Conservation (phyloP, 2,113 vertebrate species). For the Chaetodon trifascialis region DNA sequence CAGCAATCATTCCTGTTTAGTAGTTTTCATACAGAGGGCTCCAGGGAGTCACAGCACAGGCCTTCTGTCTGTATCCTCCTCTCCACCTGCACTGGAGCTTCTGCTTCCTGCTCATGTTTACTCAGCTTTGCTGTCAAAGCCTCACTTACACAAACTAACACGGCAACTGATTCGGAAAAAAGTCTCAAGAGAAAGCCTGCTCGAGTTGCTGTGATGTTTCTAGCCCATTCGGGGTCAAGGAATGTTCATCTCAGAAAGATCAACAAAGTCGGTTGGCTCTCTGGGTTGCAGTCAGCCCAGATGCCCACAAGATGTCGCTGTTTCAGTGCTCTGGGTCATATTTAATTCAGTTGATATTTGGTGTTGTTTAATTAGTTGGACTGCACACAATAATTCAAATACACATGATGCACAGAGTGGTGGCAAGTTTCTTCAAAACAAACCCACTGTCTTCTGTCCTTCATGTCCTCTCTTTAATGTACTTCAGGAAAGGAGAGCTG, state of each 20-base stretch:
- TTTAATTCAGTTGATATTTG: conserved; percentile 12
- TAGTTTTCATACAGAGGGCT: conserved; percentile 54
- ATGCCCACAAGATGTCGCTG: conserved; percentile 74
- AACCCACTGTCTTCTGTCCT: conserved; percentile 10
- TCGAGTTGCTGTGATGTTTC: conserved; percentile 60
- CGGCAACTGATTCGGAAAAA: conserved; percentile 38
- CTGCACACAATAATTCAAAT: conserved; percentile 1
- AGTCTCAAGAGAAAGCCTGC: conserved; percentile 38
- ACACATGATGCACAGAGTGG: conserved; percentile 1
- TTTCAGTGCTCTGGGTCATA: conserved; percentile 41
- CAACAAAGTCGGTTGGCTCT: conserved; percentile 31
- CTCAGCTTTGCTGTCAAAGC: conserved; percentile 77
- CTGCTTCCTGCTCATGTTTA: conserved; percentile 83
- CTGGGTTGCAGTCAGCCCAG: conserved; percentile 18
- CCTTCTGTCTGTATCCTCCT: conserved; percentile 64
- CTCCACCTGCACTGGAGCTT: conserved; percentile 73
- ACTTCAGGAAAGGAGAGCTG: conserved; percentile 8
- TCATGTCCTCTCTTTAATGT: conserved; percentile 32
- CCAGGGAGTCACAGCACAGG: conserved; percentile 49
- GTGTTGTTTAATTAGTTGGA: no score
- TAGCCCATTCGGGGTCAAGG: conserved; percentile 33
- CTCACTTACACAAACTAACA: conserved; percentile 58
- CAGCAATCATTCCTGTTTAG: conserved; percentile 79
- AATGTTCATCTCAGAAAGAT: conserved; percentile 40
- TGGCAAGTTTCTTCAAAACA: conserved; percentile 23